Conservation (phyloP, 37 sponge, comb jelly and placozoan genomes). For the Beroe forskalii region DNA sequence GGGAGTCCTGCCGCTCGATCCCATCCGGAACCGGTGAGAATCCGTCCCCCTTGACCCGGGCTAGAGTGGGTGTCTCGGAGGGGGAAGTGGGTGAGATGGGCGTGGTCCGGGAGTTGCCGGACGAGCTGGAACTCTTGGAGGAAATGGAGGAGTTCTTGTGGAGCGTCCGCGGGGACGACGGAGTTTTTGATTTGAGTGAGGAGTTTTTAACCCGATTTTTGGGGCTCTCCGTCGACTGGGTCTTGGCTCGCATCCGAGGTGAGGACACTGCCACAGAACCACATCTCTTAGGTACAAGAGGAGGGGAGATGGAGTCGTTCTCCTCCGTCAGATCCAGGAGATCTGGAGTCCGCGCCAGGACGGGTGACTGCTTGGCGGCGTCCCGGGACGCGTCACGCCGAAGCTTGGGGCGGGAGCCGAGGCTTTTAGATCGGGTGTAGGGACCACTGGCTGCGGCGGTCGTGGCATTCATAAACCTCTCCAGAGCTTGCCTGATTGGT, state of each 20-base stretch:
- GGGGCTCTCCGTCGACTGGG: not conserved
- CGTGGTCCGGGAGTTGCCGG: not conserved
- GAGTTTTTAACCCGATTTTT: no score
- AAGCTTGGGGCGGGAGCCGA: not conserved
- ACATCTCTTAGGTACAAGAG: not conserved
- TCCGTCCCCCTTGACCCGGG: not conserved
- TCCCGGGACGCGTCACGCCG: not conserved
- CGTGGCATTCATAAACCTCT: not conserved
- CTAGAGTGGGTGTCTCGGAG: not conserved
- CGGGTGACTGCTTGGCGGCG: not conserved
- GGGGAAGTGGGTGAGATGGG: not conserved
- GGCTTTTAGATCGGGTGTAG: slow-evolving; percentile 50
- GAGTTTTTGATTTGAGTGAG: not conserved
- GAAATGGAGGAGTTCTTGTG: not conserved
- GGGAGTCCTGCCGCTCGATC: slow-evolving; percentile 25
- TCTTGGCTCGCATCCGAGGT: not conserved
- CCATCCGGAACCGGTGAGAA: not conserved
- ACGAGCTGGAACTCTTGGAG: not conserved
- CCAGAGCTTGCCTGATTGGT: not conserved
- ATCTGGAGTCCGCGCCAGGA: not conserved
- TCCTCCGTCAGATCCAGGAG: not conserved
- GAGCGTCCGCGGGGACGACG: not conserved
- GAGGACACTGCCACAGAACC: not conserved
- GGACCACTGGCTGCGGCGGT: not conserved
- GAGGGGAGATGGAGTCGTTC: not conserved